phyloP scores from a whole-genome alignment of 2,797 vertebrate species.

The Steatocranus sp. region DNA sequence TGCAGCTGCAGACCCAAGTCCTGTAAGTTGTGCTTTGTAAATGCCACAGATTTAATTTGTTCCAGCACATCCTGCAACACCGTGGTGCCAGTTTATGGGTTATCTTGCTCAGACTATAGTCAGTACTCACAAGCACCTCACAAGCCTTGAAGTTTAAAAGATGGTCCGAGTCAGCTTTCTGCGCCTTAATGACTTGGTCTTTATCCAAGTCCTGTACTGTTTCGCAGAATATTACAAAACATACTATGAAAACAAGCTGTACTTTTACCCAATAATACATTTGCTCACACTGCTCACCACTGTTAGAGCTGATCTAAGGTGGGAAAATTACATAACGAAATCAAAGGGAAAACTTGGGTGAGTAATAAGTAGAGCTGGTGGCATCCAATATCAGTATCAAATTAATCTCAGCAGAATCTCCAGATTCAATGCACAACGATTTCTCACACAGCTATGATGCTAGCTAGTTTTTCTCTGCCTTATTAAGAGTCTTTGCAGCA shows the following conservation, averaged over 20 bases:
- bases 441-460: neutral
- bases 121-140: no score
- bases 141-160: no score
- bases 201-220: neutral
- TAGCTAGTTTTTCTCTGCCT: neutral
- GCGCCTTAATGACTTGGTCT: no score
- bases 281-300: neutral
- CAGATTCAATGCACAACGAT: neutral
- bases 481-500: neutral
- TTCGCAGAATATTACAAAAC: neutral
- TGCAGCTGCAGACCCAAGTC: neutral
- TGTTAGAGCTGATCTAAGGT: neutral
- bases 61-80: neutral
- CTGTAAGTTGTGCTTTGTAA: neutral
- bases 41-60: neutral
- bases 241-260: neutral
- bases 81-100: neutral
- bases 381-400: neutral
- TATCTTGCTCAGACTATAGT: neutral
- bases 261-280: neutral
- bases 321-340: neutral
- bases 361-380: neutral
- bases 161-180: no score
- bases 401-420: neutral
- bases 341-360: neutral